Evolutionary conservation across 2,888 invertebrate species (phyloP).

Genomic region (Philopedon plagiatum): DNA sequence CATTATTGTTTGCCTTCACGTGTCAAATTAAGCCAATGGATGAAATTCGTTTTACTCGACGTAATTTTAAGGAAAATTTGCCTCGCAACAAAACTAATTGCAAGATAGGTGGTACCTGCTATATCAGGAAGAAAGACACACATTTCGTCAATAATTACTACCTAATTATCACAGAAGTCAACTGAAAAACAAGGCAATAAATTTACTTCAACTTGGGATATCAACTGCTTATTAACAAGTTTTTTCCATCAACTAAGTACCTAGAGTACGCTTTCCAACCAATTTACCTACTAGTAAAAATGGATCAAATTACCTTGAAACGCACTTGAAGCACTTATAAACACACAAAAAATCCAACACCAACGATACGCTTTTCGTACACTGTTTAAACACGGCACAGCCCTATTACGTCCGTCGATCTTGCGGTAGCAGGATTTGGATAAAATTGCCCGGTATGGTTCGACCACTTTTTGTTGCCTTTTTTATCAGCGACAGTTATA

Average conservation of each 20-base stretch:
- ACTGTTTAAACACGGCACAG: constrained; percentile 9
- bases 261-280: constrained; percentile 36
- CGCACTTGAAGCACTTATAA: constrained; percentile 18
- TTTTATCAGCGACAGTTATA: background rate
- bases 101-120: background rate
- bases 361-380: background rate
- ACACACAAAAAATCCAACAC: constrained; percentile 27
- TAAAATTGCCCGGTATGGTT: constrained; percentile 1
- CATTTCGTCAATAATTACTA: constrained; percentile 24
- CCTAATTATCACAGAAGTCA: too few relatives aligned
- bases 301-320: constrained; percentile 30
- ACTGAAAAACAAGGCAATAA: constrained; percentile 37
- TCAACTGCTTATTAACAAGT: constrained; percentile 45
- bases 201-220: constrained; percentile 32
- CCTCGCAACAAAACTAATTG: constrained; percentile 18
- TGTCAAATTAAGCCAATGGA: constrained; percentile 33
- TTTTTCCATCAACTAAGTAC: constrained; percentile 48
- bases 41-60: constrained; percentile 34
- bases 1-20: constrained; percentile 10
- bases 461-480: constrained; percentile 17
- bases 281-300: constrained; percentile 10
- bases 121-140: constrained; percentile 19
- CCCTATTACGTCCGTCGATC: constrained; percentile 40
- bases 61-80: constrained; percentile 2
- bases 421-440: constrained; percentile 14